phyloP scores from a whole-genome alignment of 92 coral and sea anemone genomes.

The Palythoa grandis region DNA sequence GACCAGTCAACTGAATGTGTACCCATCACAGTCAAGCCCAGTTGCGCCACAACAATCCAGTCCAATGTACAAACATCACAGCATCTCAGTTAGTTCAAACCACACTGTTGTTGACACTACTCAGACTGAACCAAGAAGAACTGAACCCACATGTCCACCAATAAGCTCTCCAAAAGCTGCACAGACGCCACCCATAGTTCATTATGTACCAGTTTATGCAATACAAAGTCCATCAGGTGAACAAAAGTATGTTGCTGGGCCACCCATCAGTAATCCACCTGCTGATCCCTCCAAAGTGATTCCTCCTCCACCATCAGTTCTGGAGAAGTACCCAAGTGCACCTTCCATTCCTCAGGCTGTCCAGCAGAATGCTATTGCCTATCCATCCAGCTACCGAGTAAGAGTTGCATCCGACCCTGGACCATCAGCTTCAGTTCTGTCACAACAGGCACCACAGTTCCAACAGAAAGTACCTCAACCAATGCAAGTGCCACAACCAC shows the following conservation, averaged over 20 bases:
- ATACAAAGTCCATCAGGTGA: slow-evolving; percentile 71
- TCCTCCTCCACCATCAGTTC: slow-evolving; percentile 36
- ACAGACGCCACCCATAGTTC: slow-evolving; percentile 55
- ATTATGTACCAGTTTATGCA: slow-evolving; percentile 84
- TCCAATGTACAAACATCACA: slow-evolving; percentile 14
- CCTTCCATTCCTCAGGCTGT: slow-evolving; percentile 43
- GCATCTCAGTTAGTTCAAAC: background rate
- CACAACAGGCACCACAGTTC: slow-evolving; percentile 42
- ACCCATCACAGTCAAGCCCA: slow-evolving; percentile 21
- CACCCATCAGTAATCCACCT: slow-evolving; percentile 42
- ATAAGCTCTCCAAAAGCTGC: slow-evolving; percentile 32
- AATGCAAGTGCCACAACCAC: slow-evolving; percentile 38
- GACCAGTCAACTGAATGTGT: slow-evolving; percentile 4
- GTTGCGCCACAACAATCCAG: background rate
- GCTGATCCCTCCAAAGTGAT: slow-evolving; percentile 39
- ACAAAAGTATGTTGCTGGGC: slow-evolving; percentile 41
- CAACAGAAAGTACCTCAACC: slow-evolving; percentile 71
- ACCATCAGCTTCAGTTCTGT: slow-evolving; percentile 12
- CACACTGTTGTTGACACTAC: background rate
- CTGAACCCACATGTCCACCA: slow-evolving; percentile 2
- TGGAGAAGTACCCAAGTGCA: slow-evolving; percentile 45
- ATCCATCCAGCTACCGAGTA: slow-evolving; percentile 37
- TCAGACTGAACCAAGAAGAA: slow-evolving; percentile 22
- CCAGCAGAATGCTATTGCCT: slow-evolving; percentile 41
- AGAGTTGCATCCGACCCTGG: slow-evolving; percentile 39